Percentiles rank a stretch among this genome's conserved stretches.
phyloP scores from a whole-genome alignment of 2,113 vertebrate genomes.

The Microcebus murinus region DNA sequence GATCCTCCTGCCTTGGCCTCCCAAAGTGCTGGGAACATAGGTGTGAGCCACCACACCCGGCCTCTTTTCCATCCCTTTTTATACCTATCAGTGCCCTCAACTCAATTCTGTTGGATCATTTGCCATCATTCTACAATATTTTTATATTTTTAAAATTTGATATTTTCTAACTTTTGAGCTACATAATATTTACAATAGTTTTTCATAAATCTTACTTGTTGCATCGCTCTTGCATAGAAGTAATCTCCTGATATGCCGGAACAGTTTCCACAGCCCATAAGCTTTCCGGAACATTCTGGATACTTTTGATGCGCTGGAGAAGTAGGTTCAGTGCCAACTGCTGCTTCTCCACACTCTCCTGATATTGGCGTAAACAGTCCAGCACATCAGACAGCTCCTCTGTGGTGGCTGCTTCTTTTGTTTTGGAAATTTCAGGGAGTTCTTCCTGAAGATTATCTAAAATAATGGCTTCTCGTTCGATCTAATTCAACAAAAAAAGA shows the following conservation, averaged over 20 bases:
- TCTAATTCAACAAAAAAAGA: constrained; percentile 82
- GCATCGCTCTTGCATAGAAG: constrained; percentile 89
- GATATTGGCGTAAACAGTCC: constrained; percentile 85
- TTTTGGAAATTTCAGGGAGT: constrained; percentile 84
- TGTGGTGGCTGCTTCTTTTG: constrained; percentile 79
- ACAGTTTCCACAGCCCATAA: constrained; percentile 77
- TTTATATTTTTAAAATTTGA: neutral
- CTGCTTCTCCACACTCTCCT: constrained; percentile 90
- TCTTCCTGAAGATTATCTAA: constrained; percentile 92
- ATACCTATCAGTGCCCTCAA: neutral
- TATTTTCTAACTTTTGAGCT: neutral
- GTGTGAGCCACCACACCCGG: no score
- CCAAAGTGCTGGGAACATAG: no score
- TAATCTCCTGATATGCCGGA: constrained; percentile 88
- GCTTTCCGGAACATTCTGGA: constrained; percentile 85
- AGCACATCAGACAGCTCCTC: constrained; percentile 90
- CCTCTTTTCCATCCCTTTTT: neutral
- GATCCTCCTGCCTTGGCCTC: no score
- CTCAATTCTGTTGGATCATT: neutral
- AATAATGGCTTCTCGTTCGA: constrained; percentile 90
- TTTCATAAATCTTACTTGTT: constrained; percentile 84
- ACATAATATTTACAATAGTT: neutral
- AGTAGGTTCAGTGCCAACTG: constrained; percentile 89
- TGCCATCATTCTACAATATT: neutral
- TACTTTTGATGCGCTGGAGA: constrained; percentile 85